These are phyloP conservation scores for Urocynchramus pylzowi DNA, from an alignment of 2,113 vertebrate species.

Conservation along the genomic window DNA sequence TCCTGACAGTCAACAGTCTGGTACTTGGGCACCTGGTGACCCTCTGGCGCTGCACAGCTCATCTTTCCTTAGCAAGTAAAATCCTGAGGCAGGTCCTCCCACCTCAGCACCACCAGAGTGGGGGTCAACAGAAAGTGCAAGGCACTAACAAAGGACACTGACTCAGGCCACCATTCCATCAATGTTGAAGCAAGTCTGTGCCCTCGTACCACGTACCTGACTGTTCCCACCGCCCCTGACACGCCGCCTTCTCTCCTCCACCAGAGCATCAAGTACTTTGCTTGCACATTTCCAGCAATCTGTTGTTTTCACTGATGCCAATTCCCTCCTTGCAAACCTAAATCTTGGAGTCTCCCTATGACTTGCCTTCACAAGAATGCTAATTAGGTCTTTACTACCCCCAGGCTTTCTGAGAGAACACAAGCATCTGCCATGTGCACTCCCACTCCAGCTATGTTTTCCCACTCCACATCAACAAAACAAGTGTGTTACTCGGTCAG, in stretches of 20 bases:
- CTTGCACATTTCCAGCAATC: conserved; percentile 19
- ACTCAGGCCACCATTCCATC: not conserved
- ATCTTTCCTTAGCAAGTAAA: not conserved
- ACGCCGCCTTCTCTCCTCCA: not conserved
- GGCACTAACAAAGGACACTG: not conserved
- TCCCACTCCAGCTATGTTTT: conserved; percentile 14
- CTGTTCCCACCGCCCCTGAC: not conserved
- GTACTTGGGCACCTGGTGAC: not conserved
- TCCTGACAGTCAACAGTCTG: not conserved
- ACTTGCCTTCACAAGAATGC: conserved; percentile 35
- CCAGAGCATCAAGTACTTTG: not conserved
- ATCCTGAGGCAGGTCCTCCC: not conserved
- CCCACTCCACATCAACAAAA: conserved; percentile 23
- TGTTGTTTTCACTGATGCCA: conserved; percentile 11
- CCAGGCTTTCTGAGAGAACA: conserved; percentile 46
- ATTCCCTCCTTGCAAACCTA: not conserved
- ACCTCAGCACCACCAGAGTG: not conserved
- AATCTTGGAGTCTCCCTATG: not conserved
- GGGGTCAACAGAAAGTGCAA: rapidly evolving
- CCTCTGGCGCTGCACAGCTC: not conserved
- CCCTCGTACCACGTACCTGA: not conserved
- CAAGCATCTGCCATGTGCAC: conserved; percentile 44
- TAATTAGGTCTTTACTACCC: conserved; percentile 53
- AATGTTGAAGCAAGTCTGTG: rapidly evolving
- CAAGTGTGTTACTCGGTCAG: conserved; percentile 54